These are phyloP conservation scores for Elmis aenea DNA, from an alignment of 2,888 invertebrate species.

Conservation along the genomic window DNA sequence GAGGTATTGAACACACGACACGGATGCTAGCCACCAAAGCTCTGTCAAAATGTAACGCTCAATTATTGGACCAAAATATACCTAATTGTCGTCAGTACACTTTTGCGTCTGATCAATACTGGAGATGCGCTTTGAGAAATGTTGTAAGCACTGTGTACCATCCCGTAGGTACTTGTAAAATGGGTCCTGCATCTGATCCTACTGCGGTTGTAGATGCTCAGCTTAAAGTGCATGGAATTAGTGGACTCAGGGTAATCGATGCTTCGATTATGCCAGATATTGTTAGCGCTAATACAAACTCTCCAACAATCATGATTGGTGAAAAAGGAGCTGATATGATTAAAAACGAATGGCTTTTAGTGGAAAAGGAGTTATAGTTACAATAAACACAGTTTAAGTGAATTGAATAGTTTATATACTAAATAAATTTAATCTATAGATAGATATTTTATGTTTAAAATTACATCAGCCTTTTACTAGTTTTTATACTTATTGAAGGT, in stretches of 20 bases:
- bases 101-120: constrained; percentile 17
- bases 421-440: too few species aligned
- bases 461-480: too few species aligned
- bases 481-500: too few species aligned
- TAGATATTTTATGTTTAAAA: too few species aligned
- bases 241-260: constrained; percentile 66
- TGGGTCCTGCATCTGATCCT: constrained; percentile 69
- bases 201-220: constrained; percentile 69
- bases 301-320: constrained; percentile 45
- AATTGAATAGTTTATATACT: too few species aligned
- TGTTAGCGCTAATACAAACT: constrained; percentile 55
- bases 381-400: too few species aligned
- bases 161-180: constrained; percentile 52
- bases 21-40: constrained; percentile 43
- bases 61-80: constrained; percentile 39
- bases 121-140: constrained; percentile 48
- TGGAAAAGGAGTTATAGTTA: too few species aligned
- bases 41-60: constrained; percentile 41
- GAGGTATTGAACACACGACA: constrained; percentile 47
- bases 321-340: too few species aligned
- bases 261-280: constrained; percentile 76
- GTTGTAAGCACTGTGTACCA: constrained; percentile 21
- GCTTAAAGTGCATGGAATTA: constrained; percentile 61
- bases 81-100: constrained; percentile 33
- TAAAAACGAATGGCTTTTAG: too few species aligned